These are phyloP conservation scores for Octodonta nipae DNA, from an alignment of 2,888 invertebrate species.

Conservation along the genomic window DNA sequence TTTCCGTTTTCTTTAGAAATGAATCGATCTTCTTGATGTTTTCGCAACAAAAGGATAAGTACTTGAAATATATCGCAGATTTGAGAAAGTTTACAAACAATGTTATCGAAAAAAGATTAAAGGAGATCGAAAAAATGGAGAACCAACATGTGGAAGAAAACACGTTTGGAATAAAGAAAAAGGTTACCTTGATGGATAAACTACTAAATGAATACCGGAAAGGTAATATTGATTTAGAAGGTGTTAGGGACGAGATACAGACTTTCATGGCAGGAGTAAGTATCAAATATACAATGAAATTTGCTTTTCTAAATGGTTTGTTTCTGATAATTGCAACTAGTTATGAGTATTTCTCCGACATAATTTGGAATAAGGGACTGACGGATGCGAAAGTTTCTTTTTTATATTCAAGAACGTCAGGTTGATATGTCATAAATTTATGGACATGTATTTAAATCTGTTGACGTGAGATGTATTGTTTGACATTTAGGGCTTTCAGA, in stretches of 20 bases:
- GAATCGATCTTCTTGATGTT: conserved; percentile 5
- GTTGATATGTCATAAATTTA: too few relatives aligned
- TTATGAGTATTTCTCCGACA: too few relatives aligned
- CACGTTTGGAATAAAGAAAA: conserved; percentile 3
- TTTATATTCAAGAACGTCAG: too few relatives aligned
- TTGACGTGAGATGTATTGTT: too few relatives aligned
- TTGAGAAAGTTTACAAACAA: conserved; percentile 3
- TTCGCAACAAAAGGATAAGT: conserved; percentile 3
- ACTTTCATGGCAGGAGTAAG: conserved; percentile 8
- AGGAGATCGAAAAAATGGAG: conserved; percentile 1
- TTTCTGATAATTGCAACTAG: too few relatives aligned
- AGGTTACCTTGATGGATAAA: conserved; percentile 5
- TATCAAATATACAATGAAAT: background rate
- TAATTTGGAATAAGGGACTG: too few relatives aligned
- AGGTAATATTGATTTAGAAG: conserved; percentile 4
- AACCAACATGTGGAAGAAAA: background rate
- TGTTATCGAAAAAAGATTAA: conserved; percentile 5
- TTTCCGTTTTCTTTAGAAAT: conserved; percentile 4
- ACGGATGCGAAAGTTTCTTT: too few relatives aligned
- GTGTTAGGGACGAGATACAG: conserved; percentile 7
- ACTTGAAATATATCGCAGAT: conserved; percentile 3
- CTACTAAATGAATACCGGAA: conserved; percentile 2
- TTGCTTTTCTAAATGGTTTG: too few relatives aligned
- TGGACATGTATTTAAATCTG: too few relatives aligned
- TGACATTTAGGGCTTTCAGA: too few relatives aligned